Evolutionary conservation across 2,113 vertebrate species (phyloP), one percentile per base, ranked within the genome.

Genomic region (Eupsittula cactorum): DNA sequence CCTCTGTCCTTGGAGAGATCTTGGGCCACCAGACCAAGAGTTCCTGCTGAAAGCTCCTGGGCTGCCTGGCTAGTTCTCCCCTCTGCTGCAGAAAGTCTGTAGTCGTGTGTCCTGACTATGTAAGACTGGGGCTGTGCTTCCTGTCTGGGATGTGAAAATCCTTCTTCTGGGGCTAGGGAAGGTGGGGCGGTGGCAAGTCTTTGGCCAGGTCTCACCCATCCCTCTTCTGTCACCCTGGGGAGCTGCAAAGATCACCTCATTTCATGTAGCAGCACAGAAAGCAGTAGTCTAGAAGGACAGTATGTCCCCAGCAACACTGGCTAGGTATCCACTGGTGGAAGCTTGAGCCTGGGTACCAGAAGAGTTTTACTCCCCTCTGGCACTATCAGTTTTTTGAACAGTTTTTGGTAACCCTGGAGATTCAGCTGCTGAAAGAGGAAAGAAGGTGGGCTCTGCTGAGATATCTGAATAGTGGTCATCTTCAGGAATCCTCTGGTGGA

Each of bases 51-150:
- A 57, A 65, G 24, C 3, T 55, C 15, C 41, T 57, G 16, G 23
- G 28, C 16, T 2, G 1, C 11, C 19, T n/a, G 15, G 6, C 10
- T 18, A 67, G 39, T 31, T 82, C 5, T 46, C 28, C 28, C 6
- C 16, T 42, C 12, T 69, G 27, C 4, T 77, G 31, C 25, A 55
- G 29, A 63, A 70, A 49, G 16, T 16, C 9, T 77, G 9, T 41
- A 62, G 46, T 62, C 2, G 0, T 31, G 11, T 35, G 41, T 6
- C 47, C 25, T 3, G 5, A 24, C 16, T 47, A 0, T 42, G 18
- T 33, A 18, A 77, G 31, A 8, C 29, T 35, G n/a, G 10, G 16
- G 3, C 24, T 63, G 2, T 37, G 4, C 11, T 57, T 63, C 41
- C 35, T 64, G 9, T 11, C 35, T 77, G 39, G 19, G 55, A 25